Conservation (phyloP, 2,888 invertebrate species). For the Incurvaria masculella region DNA sequence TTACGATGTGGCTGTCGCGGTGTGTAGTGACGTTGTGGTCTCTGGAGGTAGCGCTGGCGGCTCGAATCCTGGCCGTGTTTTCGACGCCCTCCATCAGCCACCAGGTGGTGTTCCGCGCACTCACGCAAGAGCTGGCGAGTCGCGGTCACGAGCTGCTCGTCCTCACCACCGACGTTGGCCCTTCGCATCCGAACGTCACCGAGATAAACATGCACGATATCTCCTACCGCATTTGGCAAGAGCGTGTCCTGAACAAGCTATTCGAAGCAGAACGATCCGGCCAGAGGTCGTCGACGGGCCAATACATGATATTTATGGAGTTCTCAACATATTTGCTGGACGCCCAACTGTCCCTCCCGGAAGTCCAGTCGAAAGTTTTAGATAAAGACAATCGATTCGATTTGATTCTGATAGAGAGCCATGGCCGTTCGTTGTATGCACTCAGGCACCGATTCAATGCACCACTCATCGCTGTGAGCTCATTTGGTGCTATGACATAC, state of each 20-base stretch:
- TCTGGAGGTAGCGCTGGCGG: too few relatives aligned
- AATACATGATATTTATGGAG: not conserved
- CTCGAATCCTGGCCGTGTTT: conserved; percentile 31
- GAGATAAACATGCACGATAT: not conserved
- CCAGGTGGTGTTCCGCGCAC: conserved; percentile 34
- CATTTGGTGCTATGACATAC: conserved; percentile 7
- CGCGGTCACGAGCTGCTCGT: conserved; percentile 42
- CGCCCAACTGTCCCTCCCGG: not conserved
- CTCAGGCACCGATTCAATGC: conserved; percentile 5
- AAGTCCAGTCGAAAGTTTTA: conserved; percentile 2
- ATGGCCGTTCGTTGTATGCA: not conserved
- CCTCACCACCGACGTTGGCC: conserved; percentile 34
- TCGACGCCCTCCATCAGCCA: conserved; percentile 42
- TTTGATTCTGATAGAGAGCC: conserved; percentile 5
- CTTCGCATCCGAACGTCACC: not conserved
- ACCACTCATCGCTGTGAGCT: conserved; percentile 5
- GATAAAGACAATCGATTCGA: conserved; percentile 6
- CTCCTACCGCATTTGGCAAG: too few relatives aligned
- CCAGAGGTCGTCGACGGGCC: not conserved
- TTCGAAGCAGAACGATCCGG: not conserved
- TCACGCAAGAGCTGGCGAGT: conserved; percentile 33
- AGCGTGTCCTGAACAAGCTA: too few relatives aligned
- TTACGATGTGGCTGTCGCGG: too few relatives aligned
- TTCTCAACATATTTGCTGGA: not conserved
- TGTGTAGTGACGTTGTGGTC: too few relatives aligned